Conservation (phyloP, 2,113 vertebrate genomes). For the Embiotoca jacksoni region DNA sequence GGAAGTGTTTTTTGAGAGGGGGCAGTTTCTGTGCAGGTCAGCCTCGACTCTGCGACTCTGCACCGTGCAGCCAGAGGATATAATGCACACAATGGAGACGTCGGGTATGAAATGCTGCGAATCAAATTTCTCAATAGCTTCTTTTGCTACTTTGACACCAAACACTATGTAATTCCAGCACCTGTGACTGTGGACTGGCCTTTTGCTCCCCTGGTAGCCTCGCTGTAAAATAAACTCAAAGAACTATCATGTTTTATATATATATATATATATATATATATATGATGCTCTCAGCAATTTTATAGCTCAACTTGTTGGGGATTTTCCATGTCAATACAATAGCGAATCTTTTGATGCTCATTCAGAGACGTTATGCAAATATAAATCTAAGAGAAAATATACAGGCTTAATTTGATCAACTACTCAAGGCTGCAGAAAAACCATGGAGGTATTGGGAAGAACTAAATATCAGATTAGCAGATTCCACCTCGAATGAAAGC, state of each 20-base stretch:
- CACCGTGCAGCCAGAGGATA: conserved; percentile 46
- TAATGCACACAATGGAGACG: conserved; percentile 34
- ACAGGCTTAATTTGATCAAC: no score
- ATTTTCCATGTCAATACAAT: conserved; percentile 9
- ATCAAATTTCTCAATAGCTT: conserved; percentile 24
- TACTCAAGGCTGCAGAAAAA: no score
- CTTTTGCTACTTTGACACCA: conserved; percentile 20
- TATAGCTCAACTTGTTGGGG: background rate
- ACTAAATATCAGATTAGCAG: no score
- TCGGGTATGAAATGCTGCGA: conserved; percentile 27
- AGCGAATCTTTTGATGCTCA: background rate
- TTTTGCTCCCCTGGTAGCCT: conserved; percentile 23
- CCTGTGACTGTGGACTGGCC: background rate
- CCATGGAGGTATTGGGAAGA: background rate
- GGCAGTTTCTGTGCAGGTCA: conserved; percentile 68
- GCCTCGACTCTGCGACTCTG: conserved; percentile 36
- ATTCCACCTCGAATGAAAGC: no score
- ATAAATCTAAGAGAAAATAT: no score
- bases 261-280: no score
- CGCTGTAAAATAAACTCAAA: conserved; percentile 41
- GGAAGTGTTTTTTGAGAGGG: conserved; percentile 57
- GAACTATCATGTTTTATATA: background rate
- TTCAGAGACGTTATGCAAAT: background rate
- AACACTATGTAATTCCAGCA: conserved; percentile 1
- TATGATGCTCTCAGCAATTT: conserved; percentile 14